A percentile compares a stretch with the other conserved stretches of the same genome.
These are phyloP conservation scores for Tretioscincus oriximinensis DNA, from an alignment of 2,113 vertebrate species.

Conservation along the genomic window DNA sequence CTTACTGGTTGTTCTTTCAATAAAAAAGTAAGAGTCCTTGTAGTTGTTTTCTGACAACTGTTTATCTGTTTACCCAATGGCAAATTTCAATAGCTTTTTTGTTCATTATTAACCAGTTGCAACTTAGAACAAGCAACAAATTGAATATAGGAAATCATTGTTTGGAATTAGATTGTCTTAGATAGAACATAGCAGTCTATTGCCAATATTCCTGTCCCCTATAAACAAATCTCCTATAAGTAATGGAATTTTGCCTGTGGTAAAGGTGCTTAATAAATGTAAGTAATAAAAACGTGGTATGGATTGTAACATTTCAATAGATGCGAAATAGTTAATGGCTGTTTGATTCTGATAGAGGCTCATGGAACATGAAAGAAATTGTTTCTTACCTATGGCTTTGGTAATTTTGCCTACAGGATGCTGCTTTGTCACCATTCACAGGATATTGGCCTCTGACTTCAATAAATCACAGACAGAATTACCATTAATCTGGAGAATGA, in stretches of 20 bases:
- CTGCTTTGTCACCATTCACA: too few relatives aligned
- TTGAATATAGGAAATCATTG: conserved; percentile 21
- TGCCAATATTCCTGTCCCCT: conserved; percentile 3
- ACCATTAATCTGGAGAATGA: too few relatives aligned
- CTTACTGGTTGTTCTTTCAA: neutral
- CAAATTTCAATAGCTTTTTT: conserved; percentile 10
- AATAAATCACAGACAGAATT: too few relatives aligned
- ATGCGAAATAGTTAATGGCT: neutral
- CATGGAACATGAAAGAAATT: too few relatives aligned
- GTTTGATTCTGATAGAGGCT: neutral
- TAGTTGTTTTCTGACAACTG: neutral
- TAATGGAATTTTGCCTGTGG: neutral
- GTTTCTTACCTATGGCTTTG: neutral
- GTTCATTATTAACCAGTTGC: conserved; percentile 12
- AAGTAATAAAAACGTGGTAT: neutral
- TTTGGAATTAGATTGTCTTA: conserved; percentile 13
- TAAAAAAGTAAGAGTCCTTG: neutral
- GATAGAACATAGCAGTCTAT: conserved; percentile 2
- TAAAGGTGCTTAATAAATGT: neutral
- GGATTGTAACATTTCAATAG: neutral
- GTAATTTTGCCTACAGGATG: neutral
- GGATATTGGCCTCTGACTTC: too few relatives aligned
- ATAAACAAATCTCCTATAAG: conserved; percentile 5
- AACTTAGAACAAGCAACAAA: conserved; percentile 24
- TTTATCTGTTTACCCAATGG: neutral